A percentile compares a stretch with the other conserved stretches of the same genome.
These are phyloP conservation scores for Apteryx owenii DNA, from an alignment of 2,113 vertebrate genomes.

Conservation along the genomic window DNA sequence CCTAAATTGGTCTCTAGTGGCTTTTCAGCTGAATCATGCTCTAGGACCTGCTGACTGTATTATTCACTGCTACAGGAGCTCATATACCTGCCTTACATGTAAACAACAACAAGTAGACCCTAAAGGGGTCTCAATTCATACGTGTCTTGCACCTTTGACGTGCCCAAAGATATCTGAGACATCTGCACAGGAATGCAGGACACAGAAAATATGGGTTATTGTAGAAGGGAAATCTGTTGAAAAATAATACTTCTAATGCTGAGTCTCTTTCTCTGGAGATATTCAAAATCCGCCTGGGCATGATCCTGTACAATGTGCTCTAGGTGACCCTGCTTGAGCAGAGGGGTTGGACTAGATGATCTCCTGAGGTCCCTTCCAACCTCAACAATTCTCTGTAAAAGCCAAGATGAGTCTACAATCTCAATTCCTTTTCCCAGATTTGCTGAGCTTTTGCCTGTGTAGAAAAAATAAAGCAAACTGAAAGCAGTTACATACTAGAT, in stretches of 20 bases:
- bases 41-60: neutral
- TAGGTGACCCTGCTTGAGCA: too few species aligned
- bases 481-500: neutral
- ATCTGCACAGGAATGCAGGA: neutral
- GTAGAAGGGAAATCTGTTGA: neutral
- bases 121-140: neutral
- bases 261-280: too few species aligned
- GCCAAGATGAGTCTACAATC: neutral
- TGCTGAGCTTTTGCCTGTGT: neutral
- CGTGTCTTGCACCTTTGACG: neutral
- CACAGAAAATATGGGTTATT: neutral
- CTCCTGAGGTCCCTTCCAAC: too few species aligned
- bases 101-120: neutral
- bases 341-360: too few species aligned
- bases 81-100: neutral
- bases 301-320: too few species aligned
- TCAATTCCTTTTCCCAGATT: neutral
- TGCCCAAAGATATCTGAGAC: neutral
- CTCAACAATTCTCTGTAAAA: neutral
- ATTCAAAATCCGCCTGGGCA: too few species aligned
- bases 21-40: neutral
- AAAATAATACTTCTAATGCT: neutral
- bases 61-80: neutral
- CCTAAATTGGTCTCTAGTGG: neutral
- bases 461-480: neutral